Evolutionary conservation across 2,797 vertebrate species (phyloP).

Genomic region (Varecia variegata): DNA sequence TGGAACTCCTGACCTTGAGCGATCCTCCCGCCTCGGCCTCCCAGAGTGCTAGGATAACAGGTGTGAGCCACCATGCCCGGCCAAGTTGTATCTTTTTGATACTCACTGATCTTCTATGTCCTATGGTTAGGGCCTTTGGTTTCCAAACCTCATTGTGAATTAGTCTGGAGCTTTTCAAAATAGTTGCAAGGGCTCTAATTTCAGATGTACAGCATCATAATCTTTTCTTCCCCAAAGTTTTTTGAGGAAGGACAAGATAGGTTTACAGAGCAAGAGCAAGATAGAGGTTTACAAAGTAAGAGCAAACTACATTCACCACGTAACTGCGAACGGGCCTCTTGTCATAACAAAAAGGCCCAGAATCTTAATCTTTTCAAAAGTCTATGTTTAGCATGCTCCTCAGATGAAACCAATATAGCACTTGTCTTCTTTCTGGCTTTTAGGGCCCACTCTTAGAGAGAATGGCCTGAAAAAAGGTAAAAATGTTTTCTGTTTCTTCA

Average conservation of each 20-base stretch:
- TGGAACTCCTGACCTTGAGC: too few relatives aligned
- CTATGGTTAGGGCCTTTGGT: background rate
- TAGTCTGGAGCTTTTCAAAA: constrained; percentile 23
- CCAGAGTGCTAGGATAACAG: too few relatives aligned
- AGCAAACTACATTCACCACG: too few relatives aligned
- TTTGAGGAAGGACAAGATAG: too few relatives aligned
- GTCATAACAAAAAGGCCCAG: too few relatives aligned
- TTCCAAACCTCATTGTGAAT: constrained; percentile 1
- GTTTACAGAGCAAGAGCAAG: too few relatives aligned
- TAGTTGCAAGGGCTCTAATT: constrained; percentile 4
- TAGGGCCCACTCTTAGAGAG: background rate
- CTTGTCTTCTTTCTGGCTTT: constrained; percentile 10
- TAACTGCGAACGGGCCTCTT: too few relatives aligned
- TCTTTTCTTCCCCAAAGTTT: background rate
- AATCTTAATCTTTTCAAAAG: constrained; percentile 37
- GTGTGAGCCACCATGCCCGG: too few relatives aligned
- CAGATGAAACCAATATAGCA: background rate
- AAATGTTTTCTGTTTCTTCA: too few relatives aligned
- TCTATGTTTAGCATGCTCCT: background rate
- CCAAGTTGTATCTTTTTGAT: constrained; percentile 16
- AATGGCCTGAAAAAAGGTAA: too few relatives aligned
- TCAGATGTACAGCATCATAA: background rate
- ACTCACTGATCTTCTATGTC: background rate
- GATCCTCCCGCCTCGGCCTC: too few relatives aligned
- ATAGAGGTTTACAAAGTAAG: too few relatives aligned